Evolutionary conservation across 2,113 vertebrate genomes (phyloP).

Genomic region (Leptodactylus fuscus): DNA sequence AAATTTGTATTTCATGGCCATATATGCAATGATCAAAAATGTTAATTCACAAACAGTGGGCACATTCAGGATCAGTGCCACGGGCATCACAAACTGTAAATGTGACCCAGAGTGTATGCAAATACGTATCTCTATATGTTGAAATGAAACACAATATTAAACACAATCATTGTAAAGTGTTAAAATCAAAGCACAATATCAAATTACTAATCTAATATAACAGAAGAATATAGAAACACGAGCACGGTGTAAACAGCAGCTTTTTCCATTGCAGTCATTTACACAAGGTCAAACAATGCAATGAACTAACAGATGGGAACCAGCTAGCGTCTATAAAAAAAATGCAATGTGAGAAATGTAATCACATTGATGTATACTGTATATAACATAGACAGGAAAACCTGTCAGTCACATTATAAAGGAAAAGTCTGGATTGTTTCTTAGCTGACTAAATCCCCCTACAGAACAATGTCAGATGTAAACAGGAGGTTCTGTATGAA

Average conservation of each 20-base stretch:
- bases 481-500: slow-evolving; percentile 53
- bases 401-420: slow-evolving; percentile 34
- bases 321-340: neutral
- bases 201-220: slow-evolving; percentile 1
- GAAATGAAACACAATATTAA: neutral
- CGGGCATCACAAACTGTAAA: neutral
- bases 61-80: too few species aligned
- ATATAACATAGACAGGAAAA: slow-evolving; percentile 27
- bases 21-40: too few species aligned
- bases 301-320: neutral
- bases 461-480: slow-evolving; percentile 56
- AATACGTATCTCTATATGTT: neutral
- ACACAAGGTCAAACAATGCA: slow-evolving; percentile 6
- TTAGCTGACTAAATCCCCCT: slow-evolving; percentile 7
- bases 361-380: slow-evolving; percentile 22
- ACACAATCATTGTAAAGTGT: neutral
- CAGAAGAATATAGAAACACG: neutral
- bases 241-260: neutral
- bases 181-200: neutral
- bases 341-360: slow-evolving; percentile 40
- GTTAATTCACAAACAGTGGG: too few species aligned
- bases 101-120: neutral
- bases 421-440: slow-evolving; percentile 42
- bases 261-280: neutral
- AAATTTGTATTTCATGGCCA: too few species aligned